A percentile compares a stretch with the other conserved stretches of the same genome.
phyloP scores from a whole-genome alignment of 2,113 vertebrate species.

The Sterrhoptilus dennistouni region DNA sequence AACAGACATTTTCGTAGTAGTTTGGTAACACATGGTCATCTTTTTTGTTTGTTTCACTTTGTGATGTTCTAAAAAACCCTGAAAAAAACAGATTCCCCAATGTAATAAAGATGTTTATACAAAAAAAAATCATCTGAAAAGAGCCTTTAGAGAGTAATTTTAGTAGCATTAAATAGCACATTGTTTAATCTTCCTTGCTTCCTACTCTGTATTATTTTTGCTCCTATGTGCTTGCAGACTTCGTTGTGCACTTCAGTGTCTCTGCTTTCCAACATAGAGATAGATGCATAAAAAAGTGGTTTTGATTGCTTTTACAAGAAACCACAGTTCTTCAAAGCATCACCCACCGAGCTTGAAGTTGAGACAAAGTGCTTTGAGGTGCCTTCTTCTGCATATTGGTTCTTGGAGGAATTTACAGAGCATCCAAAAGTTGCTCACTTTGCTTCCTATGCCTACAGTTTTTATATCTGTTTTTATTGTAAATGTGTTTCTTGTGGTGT shows the following conservation, averaged over 20 bases:
- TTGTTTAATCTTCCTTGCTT: background rate
- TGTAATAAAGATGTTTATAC: background rate
- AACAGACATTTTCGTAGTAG: background rate
- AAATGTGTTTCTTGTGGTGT: background rate
- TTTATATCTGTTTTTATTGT: background rate
- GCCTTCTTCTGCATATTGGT: background rate
- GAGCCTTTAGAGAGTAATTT: background rate
- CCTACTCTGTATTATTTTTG: background rate
- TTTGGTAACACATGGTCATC: background rate
- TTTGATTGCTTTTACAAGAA: background rate
- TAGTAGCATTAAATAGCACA: background rate
- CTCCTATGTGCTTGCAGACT: background rate
- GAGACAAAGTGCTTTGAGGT: background rate
- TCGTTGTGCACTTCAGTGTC: fast-evolving
- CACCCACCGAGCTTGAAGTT: background rate
- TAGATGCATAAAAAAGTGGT: fast-evolving
- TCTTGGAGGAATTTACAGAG: background rate
- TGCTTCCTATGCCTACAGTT: background rate
- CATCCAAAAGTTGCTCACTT: background rate
- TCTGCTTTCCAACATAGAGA: background rate
- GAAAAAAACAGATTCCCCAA: background rate
- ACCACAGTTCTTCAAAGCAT: background rate
- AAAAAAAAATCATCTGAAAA: background rate
- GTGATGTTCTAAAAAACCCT: background rate
- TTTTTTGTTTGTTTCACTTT: background rate